Conservation (phyloP, 2,797 vertebrate genomes). For the Caiman crocodilus region DNA sequence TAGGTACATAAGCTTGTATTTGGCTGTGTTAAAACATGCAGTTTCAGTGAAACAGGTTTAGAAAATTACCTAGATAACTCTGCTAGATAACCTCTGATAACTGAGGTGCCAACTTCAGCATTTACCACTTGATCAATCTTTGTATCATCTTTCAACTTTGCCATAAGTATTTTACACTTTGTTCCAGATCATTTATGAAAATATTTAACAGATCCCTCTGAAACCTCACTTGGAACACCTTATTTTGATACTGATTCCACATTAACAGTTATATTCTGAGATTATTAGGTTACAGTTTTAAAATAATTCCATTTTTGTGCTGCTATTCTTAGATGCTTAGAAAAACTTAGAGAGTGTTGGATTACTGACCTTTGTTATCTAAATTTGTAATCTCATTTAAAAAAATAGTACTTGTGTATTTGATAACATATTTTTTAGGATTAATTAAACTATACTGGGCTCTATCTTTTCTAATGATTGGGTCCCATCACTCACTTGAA, state of each 20-base stretch:
- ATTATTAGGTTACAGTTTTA: background rate
- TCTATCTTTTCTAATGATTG: background rate
- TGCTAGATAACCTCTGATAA: background rate
- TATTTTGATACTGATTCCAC: background rate
- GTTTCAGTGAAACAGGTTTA: background rate
- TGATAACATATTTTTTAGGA: background rate
- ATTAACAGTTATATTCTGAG: background rate
- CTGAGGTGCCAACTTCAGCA: background rate
- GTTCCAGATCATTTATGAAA: background rate
- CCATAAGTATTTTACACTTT: background rate
- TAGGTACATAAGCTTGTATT: background rate
- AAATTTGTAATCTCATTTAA: background rate
- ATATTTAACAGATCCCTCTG: background rate
- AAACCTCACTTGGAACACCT: background rate
- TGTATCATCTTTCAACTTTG: background rate
- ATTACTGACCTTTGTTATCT: background rate
- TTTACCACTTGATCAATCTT: background rate
- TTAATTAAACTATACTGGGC: background rate
- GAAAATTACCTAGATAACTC: background rate
- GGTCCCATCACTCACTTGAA: background rate
- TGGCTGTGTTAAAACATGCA: background rate
- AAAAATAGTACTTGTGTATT: background rate
- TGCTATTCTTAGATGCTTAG: background rate
- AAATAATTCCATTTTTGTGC: background rate
- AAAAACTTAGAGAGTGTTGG: background rate